phyloP scores from a whole-genome alignment of 2,888 invertebrate genomes.

The Phortica magna region DNA sequence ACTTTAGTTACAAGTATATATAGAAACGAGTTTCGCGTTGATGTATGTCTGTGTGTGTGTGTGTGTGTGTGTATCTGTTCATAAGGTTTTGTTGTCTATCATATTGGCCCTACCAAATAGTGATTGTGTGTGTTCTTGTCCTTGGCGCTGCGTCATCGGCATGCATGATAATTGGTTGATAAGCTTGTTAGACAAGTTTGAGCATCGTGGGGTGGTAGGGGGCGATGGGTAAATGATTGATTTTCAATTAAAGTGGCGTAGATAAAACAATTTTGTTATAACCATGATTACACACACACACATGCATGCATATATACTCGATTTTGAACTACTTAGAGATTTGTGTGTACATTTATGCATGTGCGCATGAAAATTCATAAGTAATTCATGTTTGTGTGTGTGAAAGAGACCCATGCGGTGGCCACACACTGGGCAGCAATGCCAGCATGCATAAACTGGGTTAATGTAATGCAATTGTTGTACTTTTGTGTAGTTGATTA shows the following conservation, averaged over 20 bases:
- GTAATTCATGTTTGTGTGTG: neutral
- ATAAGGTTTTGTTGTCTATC: neutral
- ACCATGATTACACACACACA: conserved; percentile 11
- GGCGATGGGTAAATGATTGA: neutral
- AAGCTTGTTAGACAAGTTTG: neutral
- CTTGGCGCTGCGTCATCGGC: conserved; percentile 2
- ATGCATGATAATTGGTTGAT: conserved; percentile 1
- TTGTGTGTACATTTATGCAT: no score
- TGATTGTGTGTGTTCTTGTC: neutral
- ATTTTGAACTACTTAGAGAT: no score
- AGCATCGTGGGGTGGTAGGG: neutral
- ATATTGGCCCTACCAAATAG: neutral
- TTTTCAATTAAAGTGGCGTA: conserved; percentile 11
- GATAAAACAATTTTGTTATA: neutral
- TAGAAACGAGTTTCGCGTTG: neutral
- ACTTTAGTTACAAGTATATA: neutral
- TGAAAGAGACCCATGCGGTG: neutral
- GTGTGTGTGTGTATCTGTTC: conserved; percentile 2
- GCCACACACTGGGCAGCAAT: neutral
- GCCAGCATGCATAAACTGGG: conserved; percentile 14
- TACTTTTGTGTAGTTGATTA: neutral
- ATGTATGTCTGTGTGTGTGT: neutral
- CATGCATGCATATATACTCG: conserved; percentile 7
- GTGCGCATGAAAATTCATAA: neutral
- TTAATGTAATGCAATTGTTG: conserved; percentile 29